phyloP scores from a whole-genome alignment of 2,113 vertebrate genomes.

The Menura novaehollandiae region DNA sequence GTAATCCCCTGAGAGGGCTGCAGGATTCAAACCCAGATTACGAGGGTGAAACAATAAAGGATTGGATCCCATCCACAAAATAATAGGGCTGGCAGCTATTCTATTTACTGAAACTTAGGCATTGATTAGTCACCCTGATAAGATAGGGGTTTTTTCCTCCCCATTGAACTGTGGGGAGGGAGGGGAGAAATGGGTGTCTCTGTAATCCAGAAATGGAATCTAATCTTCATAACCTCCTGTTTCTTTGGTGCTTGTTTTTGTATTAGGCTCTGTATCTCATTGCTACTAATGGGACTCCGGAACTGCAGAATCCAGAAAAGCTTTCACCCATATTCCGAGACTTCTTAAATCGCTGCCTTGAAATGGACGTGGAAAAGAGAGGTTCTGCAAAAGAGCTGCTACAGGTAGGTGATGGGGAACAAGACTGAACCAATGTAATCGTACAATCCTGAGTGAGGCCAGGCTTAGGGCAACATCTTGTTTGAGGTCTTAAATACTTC shows the following conservation, averaged over 20 bases:
- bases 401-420: conserved; percentile 73
- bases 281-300: conserved; percentile 94
- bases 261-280: conserved; percentile 95
- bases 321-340: conserved; percentile 88
- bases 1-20: conserved; percentile 5
- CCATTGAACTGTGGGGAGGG: not conserved
- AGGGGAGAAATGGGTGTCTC: not conserved
- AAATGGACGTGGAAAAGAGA: conserved; percentile 98
- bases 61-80: conserved; percentile 30
- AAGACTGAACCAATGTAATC: not conserved
- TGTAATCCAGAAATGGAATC: not conserved
- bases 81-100: not conserved
- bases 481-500: not conserved
- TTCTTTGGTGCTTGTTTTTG: not conserved
- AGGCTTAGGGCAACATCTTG: not conserved
- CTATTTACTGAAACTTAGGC: not conserved
- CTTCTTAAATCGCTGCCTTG: conserved; percentile 92
- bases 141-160: not conserved
- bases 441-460: not conserved
- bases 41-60: conserved; percentile 4
- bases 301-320: conserved; percentile 96
- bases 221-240: not conserved
- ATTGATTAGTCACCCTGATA: conserved; percentile 1
- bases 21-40: conserved; percentile 53
- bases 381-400: conserved; percentile 92